Base-by-base conservation (phyloP, 2,797 vertebrate species). In the Clamator glandarius region DNA sequence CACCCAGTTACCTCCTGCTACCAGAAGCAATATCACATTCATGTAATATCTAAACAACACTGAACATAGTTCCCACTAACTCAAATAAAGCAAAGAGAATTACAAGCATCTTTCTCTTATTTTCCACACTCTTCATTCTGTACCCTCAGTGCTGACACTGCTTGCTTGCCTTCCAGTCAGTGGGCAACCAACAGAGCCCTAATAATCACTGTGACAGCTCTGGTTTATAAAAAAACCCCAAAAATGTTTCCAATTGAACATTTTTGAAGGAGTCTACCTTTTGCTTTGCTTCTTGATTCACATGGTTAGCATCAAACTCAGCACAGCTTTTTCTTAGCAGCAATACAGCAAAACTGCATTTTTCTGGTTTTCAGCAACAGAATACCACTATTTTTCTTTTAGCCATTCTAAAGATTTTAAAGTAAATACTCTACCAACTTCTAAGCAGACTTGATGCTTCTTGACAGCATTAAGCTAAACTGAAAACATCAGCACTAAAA, bases 401-500 rank as follows among this genome's bases (percentile, higher is more conserved):
- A 92, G 69, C 36, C 78, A 20, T 83, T 84, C 57, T 28, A 52
- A 87, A 63, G 33, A 69, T 75, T 80, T 89, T 75, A 2, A 95
- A 84, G 52, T 59, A n/a, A 92, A 93, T 76, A 93, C 48, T 58
- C 28, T 54, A 62, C 25, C 68, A 68, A 4, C 33, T 58, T 85
- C 63, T 84, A 44, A 41, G 33, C 25, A 92, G 87, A 50, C 35
- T 66, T 87, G 52, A 74, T 58, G 82, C 54, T 93, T 86, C 76
- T 50, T 73, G 82, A 91, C 54, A 90, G 66, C 12, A 41, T 55
- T 85, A 42, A 1, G 11, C 73, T 82, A 66, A 84, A 63, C 35
- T 82, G 55, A 88, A 93, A 96, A 66, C 50, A 84, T 39, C 55
- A 79, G 52, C 57, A 91, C 33, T 87, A 76, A 90, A 84, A 91